phyloP scores from a whole-genome alignment of 2,113 vertebrate species.

The Sterrhoptilus dennistouni region DNA sequence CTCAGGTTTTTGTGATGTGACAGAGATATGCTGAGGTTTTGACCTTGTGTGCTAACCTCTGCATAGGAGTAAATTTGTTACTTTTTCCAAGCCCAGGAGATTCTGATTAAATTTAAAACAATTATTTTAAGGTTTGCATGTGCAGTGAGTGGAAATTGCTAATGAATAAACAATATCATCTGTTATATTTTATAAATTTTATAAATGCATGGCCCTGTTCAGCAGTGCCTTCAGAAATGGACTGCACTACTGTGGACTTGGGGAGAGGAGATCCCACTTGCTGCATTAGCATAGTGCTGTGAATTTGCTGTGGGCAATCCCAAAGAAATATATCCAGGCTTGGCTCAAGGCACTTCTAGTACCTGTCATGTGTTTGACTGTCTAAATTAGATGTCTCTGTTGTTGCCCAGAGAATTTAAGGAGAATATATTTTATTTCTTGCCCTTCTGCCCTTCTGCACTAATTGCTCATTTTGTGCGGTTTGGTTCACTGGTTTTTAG shows the following conservation, averaged over 20 bases:
- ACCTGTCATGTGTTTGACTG: background rate
- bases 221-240: background rate
- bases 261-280: background rate
- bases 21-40: background rate
- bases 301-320: background rate
- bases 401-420: background rate
- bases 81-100: background rate
- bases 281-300: background rate
- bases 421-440: background rate
- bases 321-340: background rate
- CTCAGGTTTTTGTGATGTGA: rapidly evolving
- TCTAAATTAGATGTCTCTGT: background rate
- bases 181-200: background rate
- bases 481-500: background rate
- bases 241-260: background rate
- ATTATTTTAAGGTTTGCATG: background rate
- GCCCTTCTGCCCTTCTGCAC: background rate
- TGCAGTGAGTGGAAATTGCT: background rate
- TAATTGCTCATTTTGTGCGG: background rate
- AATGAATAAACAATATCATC: background rate
- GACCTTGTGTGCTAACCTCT: background rate
- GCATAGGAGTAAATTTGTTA: background rate
- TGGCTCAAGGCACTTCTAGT: background rate
- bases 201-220: background rate
- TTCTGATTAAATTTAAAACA: background rate